Conservation (phyloP, 2,797 vertebrate species). For the Basileuterus tristriatus region DNA sequence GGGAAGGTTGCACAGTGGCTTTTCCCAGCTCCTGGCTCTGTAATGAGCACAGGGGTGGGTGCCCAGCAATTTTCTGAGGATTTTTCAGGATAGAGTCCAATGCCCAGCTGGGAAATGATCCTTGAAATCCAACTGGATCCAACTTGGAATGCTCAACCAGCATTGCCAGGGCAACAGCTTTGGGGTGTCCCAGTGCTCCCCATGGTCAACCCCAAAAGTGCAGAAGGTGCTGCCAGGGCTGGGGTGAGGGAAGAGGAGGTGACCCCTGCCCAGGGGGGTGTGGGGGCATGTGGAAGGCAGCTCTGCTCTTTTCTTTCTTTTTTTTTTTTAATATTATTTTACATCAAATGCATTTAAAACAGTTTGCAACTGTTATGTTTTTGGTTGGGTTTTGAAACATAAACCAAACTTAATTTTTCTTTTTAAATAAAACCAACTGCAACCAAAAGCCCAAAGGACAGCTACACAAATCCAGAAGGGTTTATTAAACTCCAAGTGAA, state of each 20-base stretch:
- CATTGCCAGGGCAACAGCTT: background rate
- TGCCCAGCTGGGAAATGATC: accelerated
- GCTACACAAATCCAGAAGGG: background rate
- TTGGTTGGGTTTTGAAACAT: background rate
- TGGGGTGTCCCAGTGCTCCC: background rate
- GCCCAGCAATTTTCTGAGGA: background rate
- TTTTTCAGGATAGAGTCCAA: background rate
- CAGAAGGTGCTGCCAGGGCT: background rate
- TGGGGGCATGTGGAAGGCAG: accelerated
- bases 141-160: background rate
- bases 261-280: background rate
- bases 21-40: background rate
- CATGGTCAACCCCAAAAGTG: background rate
- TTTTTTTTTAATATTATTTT: background rate
- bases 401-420: background rate
- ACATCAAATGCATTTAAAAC: background rate
- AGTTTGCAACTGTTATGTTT: accelerated
- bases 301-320: background rate
- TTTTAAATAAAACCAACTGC: background rate
- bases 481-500: background rate
- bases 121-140: background rate
- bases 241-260: background rate
- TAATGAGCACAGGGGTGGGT: background rate
- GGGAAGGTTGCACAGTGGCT: background rate
- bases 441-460: background rate